Conservation (phyloP, 2,888 invertebrate genomes). For the Oscheius sp. region DNA sequence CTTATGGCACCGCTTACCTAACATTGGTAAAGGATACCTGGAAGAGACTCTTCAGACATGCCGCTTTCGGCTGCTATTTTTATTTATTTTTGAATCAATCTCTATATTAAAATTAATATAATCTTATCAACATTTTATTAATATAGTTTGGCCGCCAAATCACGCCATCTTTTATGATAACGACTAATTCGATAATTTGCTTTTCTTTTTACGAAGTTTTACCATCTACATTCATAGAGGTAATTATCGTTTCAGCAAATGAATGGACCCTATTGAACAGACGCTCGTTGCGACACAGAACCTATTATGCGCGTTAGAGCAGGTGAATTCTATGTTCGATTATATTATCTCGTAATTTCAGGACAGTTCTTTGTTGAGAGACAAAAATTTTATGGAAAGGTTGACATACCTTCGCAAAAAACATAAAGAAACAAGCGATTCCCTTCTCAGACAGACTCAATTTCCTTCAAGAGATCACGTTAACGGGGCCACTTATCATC, state of each 20-base stretch:
- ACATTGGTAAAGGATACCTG: neutral
- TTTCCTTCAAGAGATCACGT: neutral
- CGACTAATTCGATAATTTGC: too few species aligned
- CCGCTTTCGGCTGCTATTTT: too few species aligned
- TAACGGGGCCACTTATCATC: conserved; percentile 20
- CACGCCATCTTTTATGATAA: too few species aligned
- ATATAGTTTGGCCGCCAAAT: too few species aligned
- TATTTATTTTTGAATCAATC: too few species aligned
- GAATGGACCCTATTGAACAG: conserved; percentile 28
- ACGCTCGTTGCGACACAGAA: conserved; percentile 32
- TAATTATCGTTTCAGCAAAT: neutral
- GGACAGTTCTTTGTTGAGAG: conserved; percentile 18
- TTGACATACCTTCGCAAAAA: conserved; percentile 11
- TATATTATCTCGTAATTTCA: neutral
- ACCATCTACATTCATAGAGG: neutral
- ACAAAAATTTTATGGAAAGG: conserved; percentile 17
- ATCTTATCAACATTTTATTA: too few species aligned
- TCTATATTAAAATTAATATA: neutral
- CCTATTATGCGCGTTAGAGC: conserved; percentile 31
- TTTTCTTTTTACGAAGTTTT: too few species aligned
- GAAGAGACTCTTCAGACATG: too few species aligned
- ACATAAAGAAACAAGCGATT: conserved; percentile 29
- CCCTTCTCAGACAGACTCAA: neutral
- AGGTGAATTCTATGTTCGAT: conserved; percentile 1
- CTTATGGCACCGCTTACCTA: conserved; percentile 28